Conservation (phyloP, 2,888 invertebrate genomes). For the Acanthosepion esculentum region DNA sequence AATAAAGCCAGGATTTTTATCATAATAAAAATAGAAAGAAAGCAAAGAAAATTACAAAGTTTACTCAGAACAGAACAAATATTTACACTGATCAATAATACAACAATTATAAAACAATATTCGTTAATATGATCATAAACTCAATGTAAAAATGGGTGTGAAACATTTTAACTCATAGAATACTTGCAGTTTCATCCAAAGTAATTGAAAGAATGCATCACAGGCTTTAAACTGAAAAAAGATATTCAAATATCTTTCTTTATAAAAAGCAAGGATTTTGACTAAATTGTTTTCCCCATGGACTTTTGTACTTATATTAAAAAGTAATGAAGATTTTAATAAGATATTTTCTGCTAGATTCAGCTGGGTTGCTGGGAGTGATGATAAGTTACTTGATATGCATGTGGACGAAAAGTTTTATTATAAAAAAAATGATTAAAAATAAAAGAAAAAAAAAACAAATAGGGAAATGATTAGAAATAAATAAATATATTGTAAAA, state of each 20-base stretch:
- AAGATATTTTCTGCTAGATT: background rate
- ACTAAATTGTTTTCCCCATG: background rate
- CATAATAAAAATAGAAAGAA: too few relatives aligned
- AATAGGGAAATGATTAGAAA: background rate
- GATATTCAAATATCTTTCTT: background rate
- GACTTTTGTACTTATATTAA: background rate
- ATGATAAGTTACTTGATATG: background rate
- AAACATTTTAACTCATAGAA: too few relatives aligned
- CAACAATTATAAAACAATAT: too few relatives aligned
- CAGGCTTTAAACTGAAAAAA: background rate
- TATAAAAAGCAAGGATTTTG: background rate
- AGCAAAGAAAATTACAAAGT: too few relatives aligned
- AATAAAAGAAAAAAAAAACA: background rate
- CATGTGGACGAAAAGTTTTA: background rate
- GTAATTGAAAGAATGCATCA: too few relatives aligned
- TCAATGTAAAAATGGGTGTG: too few relatives aligned
- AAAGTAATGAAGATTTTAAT: conserved; percentile 33
- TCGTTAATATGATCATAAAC: too few relatives aligned
- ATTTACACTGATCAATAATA: too few relatives aligned
- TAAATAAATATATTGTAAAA: background rate
- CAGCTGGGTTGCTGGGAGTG: background rate
- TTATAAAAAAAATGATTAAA: conserved; percentile 20
- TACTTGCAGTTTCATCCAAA: too few relatives aligned
- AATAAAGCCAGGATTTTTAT: too few relatives aligned
- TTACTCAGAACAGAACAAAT: too few relatives aligned